A percentile compares a stretch with the other conserved stretches of the same genome.
Evolutionary conservation across 2,888 invertebrate genomes (phyloP).

Genomic region (Homarus gammarus): DNA sequence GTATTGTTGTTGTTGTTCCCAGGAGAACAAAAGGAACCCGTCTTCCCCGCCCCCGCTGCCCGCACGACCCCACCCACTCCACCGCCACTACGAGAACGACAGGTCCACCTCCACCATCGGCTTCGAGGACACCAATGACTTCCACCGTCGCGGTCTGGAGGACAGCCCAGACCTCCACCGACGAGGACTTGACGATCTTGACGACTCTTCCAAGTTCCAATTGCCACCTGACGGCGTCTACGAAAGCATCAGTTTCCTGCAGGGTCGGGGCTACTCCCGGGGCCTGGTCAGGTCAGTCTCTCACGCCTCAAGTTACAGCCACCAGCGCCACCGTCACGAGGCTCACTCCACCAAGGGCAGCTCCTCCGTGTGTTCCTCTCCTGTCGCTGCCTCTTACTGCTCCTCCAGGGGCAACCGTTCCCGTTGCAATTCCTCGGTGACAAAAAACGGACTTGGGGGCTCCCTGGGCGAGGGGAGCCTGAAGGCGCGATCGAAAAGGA

Average conservation of each 20-base stretch:
- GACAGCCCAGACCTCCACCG: conserved; percentile 33
- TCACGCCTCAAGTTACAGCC: neutral
- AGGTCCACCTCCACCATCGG: conserved; percentile 1
- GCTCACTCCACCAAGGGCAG: conserved; percentile 1
- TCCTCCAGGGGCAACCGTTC: conserved; percentile 24
- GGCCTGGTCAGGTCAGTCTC: neutral
- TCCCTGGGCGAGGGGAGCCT: conserved; percentile 63
- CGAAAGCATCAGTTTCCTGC: conserved; percentile 59
- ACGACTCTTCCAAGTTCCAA: conserved; percentile 55
- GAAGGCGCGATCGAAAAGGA: conserved; percentile 37
- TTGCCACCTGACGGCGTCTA: conserved; percentile 74
- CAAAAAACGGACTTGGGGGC: conserved; percentile 62
- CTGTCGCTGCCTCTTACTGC: conserved; percentile 7
- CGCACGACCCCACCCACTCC: conserved; percentile 25
- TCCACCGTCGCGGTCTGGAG: conserved; percentile 37
- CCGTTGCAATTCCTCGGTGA: neutral
- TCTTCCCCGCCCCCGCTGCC: conserved; percentile 49
- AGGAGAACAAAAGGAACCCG: neutral
- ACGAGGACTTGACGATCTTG: conserved; percentile 8
- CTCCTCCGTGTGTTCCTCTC: conserved; percentile 8
- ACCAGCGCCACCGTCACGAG: neutral
- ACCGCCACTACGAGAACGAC: conserved; percentile 26
- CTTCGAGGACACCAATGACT: conserved; percentile 52
- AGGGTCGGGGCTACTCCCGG: neutral
- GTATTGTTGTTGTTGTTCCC: neutral